Evolutionary conservation across 2,797 vertebrate species (phyloP).

Genomic region (Mormyrops boulengeri): DNA sequence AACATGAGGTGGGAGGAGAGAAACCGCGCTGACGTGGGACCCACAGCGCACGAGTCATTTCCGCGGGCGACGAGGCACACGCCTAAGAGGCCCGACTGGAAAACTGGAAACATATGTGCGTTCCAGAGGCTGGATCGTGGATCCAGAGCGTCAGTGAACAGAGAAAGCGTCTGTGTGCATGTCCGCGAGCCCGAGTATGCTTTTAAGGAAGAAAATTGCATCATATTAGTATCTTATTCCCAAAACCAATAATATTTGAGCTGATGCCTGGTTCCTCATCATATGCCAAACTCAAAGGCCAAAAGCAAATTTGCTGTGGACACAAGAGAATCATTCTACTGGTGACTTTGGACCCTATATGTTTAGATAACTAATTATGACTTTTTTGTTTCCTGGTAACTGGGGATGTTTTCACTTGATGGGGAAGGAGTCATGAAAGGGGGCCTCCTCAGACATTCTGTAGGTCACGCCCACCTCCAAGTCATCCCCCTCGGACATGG

Average conservation of each 20-base stretch:
- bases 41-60: neutral
- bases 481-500: conserved; percentile 65
- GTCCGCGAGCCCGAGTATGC: neutral
- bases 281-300: neutral
- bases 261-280: neutral
- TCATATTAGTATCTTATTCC: neutral
- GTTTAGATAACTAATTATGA: neutral
- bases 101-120: neutral
- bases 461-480: conserved; percentile 65
- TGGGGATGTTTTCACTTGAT: neutral
- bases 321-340: neutral
- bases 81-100: neutral
- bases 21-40: neutral
- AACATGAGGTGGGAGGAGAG: neutral
- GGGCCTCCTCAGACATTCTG: neutral
- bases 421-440: neutral
- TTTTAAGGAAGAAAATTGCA: neutral
- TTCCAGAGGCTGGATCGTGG: neutral
- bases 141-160: neutral
- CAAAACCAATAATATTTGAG: neutral
- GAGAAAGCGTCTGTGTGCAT: neutral
- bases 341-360: neutral
- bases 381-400: neutral
- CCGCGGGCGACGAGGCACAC: neutral
- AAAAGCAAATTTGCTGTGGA: neutral